Evolutionary conservation across 2,113 vertebrate genomes (phyloP).

Genomic region (Pedetes capensis): DNA sequence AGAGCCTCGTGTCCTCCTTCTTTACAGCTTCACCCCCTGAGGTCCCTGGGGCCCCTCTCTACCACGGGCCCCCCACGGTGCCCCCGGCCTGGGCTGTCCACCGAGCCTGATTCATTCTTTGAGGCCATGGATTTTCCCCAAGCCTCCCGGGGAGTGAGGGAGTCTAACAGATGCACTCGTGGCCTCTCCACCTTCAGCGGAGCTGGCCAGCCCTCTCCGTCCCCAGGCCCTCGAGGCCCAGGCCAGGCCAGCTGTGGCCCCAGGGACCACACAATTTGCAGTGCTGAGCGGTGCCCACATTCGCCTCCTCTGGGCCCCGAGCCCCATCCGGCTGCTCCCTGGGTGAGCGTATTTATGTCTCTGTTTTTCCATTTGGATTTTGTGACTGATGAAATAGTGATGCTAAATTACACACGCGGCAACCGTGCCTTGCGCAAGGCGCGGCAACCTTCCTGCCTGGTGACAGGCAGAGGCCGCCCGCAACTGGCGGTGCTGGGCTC

Average conservation of each 20-base stretch:
- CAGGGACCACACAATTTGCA: background rate
- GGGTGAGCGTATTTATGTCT: slow-evolving; percentile 38
- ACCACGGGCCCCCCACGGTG: rapidly evolving
- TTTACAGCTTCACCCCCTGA: background rate
- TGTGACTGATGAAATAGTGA: slow-evolving; percentile 70
- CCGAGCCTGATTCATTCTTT: background rate
- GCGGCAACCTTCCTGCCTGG: rapidly evolving
- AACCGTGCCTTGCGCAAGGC: background rate
- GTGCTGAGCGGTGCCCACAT: rapidly evolving
- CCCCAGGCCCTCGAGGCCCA: background rate
- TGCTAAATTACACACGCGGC: background rate
- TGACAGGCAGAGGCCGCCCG: background rate
- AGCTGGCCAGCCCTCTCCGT: too few relatives aligned
- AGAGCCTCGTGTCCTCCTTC: background rate
- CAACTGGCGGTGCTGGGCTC: background rate
- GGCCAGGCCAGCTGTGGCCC: background rate
- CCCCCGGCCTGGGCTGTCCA: rapidly evolving
- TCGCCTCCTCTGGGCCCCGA: background rate
- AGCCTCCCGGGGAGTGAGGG: background rate
- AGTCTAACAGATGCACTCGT: background rate
- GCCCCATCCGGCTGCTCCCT: background rate
- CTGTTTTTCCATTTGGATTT: slow-evolving; percentile 59
- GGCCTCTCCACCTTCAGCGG: too few relatives aligned
- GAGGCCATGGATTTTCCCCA: background rate
- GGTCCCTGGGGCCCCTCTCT: rapidly evolving